These are phyloP conservation scores for Microctenopoma steveboyesi DNA, from an alignment of 2,797 vertebrate species.

Conservation along the genomic window DNA sequence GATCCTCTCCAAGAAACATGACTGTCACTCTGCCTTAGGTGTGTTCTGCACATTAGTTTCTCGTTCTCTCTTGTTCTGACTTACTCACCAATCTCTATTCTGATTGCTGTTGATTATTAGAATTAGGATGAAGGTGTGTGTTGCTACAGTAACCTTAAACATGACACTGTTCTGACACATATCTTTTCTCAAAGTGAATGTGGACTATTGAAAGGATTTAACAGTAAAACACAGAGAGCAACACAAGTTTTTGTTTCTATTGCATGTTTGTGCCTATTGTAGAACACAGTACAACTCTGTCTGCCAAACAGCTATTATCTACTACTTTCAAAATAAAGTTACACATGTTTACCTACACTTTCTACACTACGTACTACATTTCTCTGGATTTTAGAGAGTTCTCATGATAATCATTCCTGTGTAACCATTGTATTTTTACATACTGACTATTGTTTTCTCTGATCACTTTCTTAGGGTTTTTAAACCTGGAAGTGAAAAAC, in stretches of 20 bases:
- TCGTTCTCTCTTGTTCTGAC: not conserved
- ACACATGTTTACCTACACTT: not conserved
- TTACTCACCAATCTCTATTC: too few species aligned
- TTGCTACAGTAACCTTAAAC: not conserved
- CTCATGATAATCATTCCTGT: conserved; percentile 10
- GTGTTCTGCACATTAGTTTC: too few species aligned
- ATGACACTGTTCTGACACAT: not conserved
- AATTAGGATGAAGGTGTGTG: not conserved
- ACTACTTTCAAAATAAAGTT: not conserved
- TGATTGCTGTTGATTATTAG: not conserved
- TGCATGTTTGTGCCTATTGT: not conserved
- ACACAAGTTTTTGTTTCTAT: too few species aligned
- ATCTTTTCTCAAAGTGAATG: not conserved
- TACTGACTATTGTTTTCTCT: conserved; percentile 10
- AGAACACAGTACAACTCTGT: not conserved
- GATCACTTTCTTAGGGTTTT: conserved; percentile 37
- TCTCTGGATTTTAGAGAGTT: not conserved
- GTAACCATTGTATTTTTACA: not conserved
- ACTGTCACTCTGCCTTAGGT: too few species aligned
- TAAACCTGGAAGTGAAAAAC: conserved; percentile 36
- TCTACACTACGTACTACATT: not conserved
- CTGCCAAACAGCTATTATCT: not conserved
- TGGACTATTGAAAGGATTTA: not conserved
- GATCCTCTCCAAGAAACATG: too few species aligned
- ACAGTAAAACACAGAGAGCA: too few species aligned